phyloP scores from a whole-genome alignment of 2,888 invertebrate genomes.

The Brachyptera putata region DNA sequence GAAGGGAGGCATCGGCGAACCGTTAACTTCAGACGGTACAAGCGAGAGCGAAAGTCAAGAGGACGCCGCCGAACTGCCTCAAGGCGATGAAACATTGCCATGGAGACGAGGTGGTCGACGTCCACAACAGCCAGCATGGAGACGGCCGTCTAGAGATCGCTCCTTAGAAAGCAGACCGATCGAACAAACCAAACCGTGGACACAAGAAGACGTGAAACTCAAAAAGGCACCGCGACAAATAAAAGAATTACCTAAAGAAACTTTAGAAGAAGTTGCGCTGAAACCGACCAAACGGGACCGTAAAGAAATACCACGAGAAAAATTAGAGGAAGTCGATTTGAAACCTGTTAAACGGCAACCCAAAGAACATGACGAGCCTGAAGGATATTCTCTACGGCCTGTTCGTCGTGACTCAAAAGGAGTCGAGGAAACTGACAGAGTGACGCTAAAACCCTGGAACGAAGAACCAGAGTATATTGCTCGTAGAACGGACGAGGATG shows the following conservation, averaged over 20 bases:
- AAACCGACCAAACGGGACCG: slow-evolving; percentile 41
- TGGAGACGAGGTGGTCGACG: slow-evolving; percentile 44
- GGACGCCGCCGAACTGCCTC: slow-evolving; percentile 41
- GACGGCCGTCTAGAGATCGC: slow-evolving; percentile 44
- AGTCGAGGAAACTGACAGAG: neutral
- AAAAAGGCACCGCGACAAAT: slow-evolving; percentile 45
- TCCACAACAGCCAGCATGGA: slow-evolving; percentile 1
- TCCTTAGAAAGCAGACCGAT: slow-evolving; percentile 48
- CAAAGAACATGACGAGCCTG: slow-evolving; percentile 3
- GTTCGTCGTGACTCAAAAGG: slow-evolving; percentile 9
- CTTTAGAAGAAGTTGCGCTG: slow-evolving; percentile 49
- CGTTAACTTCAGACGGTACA: slow-evolving; percentile 19
- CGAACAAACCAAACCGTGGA: slow-evolving; percentile 36
- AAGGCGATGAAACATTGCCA: slow-evolving; percentile 53
- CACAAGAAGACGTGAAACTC: slow-evolving; percentile 28
- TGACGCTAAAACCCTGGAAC: neutral
- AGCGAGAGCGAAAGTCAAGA: slow-evolving; percentile 38
- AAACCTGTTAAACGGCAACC: slow-evolving; percentile 30
- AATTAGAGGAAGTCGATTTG: slow-evolving; percentile 29
- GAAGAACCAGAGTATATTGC: neutral
- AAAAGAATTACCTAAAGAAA: slow-evolving; percentile 45
- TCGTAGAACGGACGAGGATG: slow-evolving; percentile 7
- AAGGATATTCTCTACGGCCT: neutral
- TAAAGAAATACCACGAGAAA: slow-evolving; percentile 25
- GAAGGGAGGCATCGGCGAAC: slow-evolving; percentile 40